phyloP scores from a whole-genome alignment of 2,797 vertebrate species.

The Hybognathus amarus region DNA sequence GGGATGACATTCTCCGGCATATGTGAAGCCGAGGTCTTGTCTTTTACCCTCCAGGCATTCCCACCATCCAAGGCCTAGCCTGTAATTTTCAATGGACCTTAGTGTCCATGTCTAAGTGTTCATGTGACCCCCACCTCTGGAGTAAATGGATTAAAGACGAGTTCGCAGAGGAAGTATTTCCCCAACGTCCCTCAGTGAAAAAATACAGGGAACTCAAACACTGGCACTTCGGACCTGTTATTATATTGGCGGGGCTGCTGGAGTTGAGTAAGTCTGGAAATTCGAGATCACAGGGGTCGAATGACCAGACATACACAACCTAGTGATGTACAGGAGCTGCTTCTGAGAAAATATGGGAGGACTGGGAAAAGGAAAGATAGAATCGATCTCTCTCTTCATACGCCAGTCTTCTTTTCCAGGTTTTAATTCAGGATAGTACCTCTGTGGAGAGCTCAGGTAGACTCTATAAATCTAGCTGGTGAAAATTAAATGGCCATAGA shows the following conservation, averaged over 20 bases:
- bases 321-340: slow-evolving; percentile 43
- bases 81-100: slow-evolving; percentile 72
- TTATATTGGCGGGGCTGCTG: slow-evolving; percentile 61
- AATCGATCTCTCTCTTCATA: slow-evolving; percentile 7
- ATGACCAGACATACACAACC: slow-evolving; percentile 44
- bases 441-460: slow-evolving; percentile 57
- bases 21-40: slow-evolving; percentile 7
- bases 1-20: slow-evolving; percentile 23
- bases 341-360: slow-evolving; percentile 39
- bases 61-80: slow-evolving; percentile 33
- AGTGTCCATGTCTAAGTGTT: slow-evolving; percentile 71
- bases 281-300: slow-evolving; percentile 36
- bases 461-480: slow-evolving; percentile 61
- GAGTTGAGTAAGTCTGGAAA: slow-evolving; percentile 25
- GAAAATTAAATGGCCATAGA: slow-evolving; percentile 77
- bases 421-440: slow-evolving; percentile 55
- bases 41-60: slow-evolving; percentile 45
- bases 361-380: slow-evolving; percentile 31
- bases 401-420: slow-evolving; percentile 16
- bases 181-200: slow-evolving; percentile 31
- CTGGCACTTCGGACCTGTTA: slow-evolving; percentile 45
- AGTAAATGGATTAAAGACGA: slow-evolving; percentile 72
- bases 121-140: slow-evolving; percentile 63
- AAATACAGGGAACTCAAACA: slow-evolving; percentile 48
- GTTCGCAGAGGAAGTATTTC: slow-evolving; percentile 64